Evolutionary conservation across 2,113 vertebrate species (phyloP).

Genomic region (Gavia stellata): DNA sequence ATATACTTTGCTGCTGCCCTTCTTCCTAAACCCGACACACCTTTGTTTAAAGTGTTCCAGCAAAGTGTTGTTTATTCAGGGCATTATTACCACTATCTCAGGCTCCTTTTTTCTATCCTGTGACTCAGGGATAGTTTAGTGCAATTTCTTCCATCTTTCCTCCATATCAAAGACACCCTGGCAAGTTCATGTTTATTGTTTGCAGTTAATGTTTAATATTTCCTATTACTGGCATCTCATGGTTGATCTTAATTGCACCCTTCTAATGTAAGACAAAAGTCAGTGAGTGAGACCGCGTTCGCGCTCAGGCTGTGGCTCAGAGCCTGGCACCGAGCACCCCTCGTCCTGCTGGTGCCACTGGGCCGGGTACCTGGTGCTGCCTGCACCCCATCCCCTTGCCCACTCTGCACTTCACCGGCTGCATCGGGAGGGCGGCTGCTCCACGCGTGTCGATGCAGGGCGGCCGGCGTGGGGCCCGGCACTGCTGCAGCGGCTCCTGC

Average conservation of each 20-base stretch:
- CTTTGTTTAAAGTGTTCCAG: slow-evolving; percentile 52
- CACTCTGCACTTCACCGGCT: fast-evolving
- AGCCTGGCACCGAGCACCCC: neutral
- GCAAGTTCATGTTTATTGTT: slow-evolving; percentile 53
- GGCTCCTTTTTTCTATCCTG: neutral
- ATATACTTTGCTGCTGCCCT: neutral
- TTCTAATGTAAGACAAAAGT: slow-evolving; percentile 47
- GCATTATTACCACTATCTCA: slow-evolving; percentile 42
- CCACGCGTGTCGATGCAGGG: fast-evolving
- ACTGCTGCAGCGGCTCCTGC: neutral
- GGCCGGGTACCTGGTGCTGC: neutral
- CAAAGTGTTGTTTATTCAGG: slow-evolving; percentile 40
- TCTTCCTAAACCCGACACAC: slow-evolving; percentile 5
- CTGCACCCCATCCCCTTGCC: neutral
- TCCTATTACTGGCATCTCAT: slow-evolving; percentile 42
- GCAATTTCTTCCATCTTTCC: slow-evolving; percentile 43
- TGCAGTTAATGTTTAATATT: slow-evolving; percentile 63
- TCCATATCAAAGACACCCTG: slow-evolving; percentile 11
- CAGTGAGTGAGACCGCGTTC: fast-evolving
- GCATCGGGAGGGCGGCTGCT: fast-evolving
- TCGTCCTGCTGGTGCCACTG: neutral
- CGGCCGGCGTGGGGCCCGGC: fast-evolving
- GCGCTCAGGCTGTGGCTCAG: neutral
- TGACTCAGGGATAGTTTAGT: slow-evolving; percentile 43
- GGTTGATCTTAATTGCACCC: slow-evolving; percentile 43